Evolutionary conservation across 2,888 invertebrate species (phyloP).

Genomic region (Tribolium freemani): DNA sequence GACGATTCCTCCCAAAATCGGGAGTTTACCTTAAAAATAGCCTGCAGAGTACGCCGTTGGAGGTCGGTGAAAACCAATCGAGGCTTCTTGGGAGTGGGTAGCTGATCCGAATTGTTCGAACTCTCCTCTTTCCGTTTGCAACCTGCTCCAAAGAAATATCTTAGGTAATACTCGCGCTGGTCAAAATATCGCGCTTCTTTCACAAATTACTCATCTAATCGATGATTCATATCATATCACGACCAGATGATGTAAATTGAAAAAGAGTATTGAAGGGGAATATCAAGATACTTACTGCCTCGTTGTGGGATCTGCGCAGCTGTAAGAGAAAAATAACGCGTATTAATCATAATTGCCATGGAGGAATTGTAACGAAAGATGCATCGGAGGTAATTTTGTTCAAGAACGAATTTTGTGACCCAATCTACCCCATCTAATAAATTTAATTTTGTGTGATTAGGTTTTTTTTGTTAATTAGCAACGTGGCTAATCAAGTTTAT

Average conservation of each 20-base stretch:
- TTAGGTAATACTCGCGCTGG: background rate
- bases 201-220: constrained; percentile 14
- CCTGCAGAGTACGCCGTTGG: constrained; percentile 99
- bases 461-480: constrained; percentile 27
- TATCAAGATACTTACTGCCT: constrained; percentile 81
- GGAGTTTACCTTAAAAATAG: constrained; percentile 94
- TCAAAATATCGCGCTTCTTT: constrained; percentile 12
- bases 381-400: constrained; percentile 22
- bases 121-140: constrained; percentile 97
- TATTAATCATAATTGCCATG: constrained; percentile 21
- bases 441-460: constrained; percentile 15
- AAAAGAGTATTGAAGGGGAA: constrained; percentile 8
- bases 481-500: constrained; percentile 22
- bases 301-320: constrained; percentile 92
- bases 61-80: constrained; percentile 99
- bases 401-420: constrained; percentile 24
- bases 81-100: constrained; percentile 98
- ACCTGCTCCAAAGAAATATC: constrained; percentile 72
- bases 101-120: constrained; percentile 82
- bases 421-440: constrained; percentile 46
- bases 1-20: background rate
- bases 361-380: constrained; percentile 23
- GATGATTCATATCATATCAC: constrained; percentile 3
- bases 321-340: constrained; percentile 72
- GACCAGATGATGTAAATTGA: constrained; percentile 23